Evolutionary conservation across 2,888 invertebrate species (phyloP), one percentile per base, ranked within the genome.

Genomic region (Desoria tigrina): DNA sequence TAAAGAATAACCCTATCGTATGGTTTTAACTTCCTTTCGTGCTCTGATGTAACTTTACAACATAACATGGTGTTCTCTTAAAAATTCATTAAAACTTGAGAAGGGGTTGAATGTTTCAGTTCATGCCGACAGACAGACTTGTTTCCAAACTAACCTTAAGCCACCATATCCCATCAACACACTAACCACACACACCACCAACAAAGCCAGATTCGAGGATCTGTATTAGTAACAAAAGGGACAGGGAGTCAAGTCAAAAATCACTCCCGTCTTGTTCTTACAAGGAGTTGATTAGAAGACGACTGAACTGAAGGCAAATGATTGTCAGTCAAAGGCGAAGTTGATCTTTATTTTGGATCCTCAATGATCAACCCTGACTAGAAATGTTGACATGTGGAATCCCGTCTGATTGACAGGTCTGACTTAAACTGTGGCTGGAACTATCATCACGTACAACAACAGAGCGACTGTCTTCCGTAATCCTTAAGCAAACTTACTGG

Each of bases 301-400:
- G 9, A 16, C 16, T 16, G 39, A 11, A 11, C 39, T 9, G 16
- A 39, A 39, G 39, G 39, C 39, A 39, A 39, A 39, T 39, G 39
- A 39, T 39, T 39, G 39, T 39, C 39, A 39, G 39, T 39, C 39
- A 39, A 39, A 39, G 39, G n/a, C n/a, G n/a, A n/a, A n/a, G n/a
- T n/a, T n/a, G n/a, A 39, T 39, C 39, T 39, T 16, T 39, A 16
- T 39, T 39, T 39, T 16, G 39, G 16, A 39, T 16, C 39, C 39
- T 39, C n/a, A n/a, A n/a, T n/a, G n/a, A n/a, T n/a, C n/a, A n/a
- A n/a, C n/a, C n/a, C n/a, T 39, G 39, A 16, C 9, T 39, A 39
- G 39, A 39, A 39, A 39, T 39, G 39, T 39, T 39, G 39, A 39
- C 39, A 39, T 16, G 39, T 16, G 9, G 16, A 39, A 39, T 39